Conservation (phyloP, 1,140 invertebrate genomes). For the Procambarus virginalis region DNA sequence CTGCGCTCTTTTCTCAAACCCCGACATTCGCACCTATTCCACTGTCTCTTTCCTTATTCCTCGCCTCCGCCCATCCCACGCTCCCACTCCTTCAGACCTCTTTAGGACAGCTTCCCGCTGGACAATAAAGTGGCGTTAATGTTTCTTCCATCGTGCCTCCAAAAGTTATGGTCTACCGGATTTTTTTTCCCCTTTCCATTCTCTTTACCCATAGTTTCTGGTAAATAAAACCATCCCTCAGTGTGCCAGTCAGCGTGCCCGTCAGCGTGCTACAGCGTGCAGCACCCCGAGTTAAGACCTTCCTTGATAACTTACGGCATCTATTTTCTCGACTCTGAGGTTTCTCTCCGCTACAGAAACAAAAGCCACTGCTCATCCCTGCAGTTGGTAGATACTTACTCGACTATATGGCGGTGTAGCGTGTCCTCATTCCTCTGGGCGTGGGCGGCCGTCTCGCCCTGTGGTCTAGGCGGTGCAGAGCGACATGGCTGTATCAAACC, state of each 20-base stretch:
- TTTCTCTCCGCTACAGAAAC: background rate
- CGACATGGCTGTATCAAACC: background rate
- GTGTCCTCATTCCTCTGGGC: background rate
- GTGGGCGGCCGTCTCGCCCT: background rate
- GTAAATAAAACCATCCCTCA: background rate
- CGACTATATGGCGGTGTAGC: background rate
- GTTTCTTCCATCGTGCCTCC: background rate
- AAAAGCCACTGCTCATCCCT: background rate
- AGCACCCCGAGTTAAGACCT: background rate
- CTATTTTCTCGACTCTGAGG: too few species aligned
- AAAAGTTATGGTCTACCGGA: background rate
- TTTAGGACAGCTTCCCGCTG: background rate
- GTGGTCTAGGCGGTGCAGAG: background rate
- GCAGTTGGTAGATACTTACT: background rate
- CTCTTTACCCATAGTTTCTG: slow-evolving; percentile 13
- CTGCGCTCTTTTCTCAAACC: background rate
- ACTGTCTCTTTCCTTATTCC: too few species aligned
- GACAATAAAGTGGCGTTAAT: slow-evolving; percentile 7
- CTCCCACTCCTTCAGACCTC: background rate
- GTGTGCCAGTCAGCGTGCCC: too few species aligned
- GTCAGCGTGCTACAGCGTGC: too few species aligned
- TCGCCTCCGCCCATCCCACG: too few species aligned
- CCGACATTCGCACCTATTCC: background rate
- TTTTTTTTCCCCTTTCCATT: background rate
- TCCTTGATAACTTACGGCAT: background rate